phyloP scores from a whole-genome alignment of 2,797 vertebrate species.

The Sciaenops ocellatus region DNA sequence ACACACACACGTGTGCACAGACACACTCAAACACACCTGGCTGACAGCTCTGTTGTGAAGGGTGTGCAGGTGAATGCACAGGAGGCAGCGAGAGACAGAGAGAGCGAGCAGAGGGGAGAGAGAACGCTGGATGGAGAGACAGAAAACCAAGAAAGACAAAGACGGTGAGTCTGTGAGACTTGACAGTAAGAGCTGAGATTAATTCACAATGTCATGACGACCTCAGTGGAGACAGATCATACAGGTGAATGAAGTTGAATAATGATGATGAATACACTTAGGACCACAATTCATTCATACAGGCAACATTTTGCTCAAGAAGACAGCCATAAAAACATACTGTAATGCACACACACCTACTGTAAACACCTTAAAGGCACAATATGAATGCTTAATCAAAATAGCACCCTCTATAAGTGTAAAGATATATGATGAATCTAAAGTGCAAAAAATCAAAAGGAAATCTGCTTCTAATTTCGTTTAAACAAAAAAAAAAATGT shows the following conservation, averaged over 20 bases:
- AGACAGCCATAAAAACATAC: not conserved
- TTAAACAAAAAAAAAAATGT: not conserved
- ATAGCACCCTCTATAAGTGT: not conserved
- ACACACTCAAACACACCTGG: constrained; percentile 36
- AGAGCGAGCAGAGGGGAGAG: constrained; percentile 30
- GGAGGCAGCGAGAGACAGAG: constrained; percentile 17
- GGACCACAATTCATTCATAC: not conserved
- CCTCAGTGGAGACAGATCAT: constrained; percentile 11
- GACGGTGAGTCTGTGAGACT: constrained; percentile 31
- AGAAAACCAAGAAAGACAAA: constrained; percentile 32
- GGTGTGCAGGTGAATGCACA: constrained; percentile 44
- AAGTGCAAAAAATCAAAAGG: not conserved
- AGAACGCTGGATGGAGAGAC: constrained; percentile 2
- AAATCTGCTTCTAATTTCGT: not conserved
- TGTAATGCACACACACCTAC: not conserved
- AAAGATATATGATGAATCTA: not conserved
- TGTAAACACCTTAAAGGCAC: not conserved
- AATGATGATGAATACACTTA: constrained; percentile 3
- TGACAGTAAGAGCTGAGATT: constrained; percentile 29
- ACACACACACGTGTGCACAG: constrained; percentile 25
- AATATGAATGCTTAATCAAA: not conserved
- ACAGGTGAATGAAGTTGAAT: constrained; percentile 24
- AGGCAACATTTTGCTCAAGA: not conserved
- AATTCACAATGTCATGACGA: constrained; percentile 29
- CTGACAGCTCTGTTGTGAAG: constrained; percentile 59